A percentile compares a stretch with the other conserved stretches of the same genome.
Conservation (phyloP, 2,113 vertebrate species). For the Crotalus tigris region DNA sequence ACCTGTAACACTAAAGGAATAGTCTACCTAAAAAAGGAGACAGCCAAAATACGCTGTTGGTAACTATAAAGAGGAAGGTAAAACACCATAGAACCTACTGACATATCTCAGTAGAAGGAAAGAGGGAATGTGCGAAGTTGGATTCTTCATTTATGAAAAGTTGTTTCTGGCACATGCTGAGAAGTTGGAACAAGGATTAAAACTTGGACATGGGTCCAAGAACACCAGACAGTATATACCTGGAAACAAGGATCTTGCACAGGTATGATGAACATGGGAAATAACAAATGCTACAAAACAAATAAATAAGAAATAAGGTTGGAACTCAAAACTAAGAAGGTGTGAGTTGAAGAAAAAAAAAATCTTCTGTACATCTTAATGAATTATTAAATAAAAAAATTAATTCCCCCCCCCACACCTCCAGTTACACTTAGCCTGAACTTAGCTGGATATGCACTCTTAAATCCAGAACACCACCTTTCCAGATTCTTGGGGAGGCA, state of each 20-base stretch:
- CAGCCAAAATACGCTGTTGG: conserved; percentile 16
- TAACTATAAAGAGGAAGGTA: conserved; percentile 23
- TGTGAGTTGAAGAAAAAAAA: background rate
- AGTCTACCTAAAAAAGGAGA: conserved; percentile 22
- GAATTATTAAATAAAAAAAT: background rate
- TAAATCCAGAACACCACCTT: background rate
- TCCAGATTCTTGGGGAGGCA: too few relatives aligned
- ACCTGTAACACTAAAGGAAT: background rate
- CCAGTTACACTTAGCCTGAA: background rate
- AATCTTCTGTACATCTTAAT: background rate
- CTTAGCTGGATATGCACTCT: background rate
- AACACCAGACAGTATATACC: background rate
- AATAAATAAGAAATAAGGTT: background rate
- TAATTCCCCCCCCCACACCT: background rate
- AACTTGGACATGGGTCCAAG: background rate
- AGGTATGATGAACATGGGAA: background rate
- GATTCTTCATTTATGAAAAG: background rate
- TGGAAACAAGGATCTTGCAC: background rate
- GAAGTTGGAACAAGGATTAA: background rate
- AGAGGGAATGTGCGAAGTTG: background rate
- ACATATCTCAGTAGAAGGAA: background rate
- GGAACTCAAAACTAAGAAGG: background rate
- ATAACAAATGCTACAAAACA: background rate
- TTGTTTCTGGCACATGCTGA: background rate
- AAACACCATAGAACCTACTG: background rate